Evolutionary conservation across 2,113 vertebrate species (phyloP), one percentile per base, ranked within the genome.

Genomic region (Syrrhaptes paradoxus): DNA sequence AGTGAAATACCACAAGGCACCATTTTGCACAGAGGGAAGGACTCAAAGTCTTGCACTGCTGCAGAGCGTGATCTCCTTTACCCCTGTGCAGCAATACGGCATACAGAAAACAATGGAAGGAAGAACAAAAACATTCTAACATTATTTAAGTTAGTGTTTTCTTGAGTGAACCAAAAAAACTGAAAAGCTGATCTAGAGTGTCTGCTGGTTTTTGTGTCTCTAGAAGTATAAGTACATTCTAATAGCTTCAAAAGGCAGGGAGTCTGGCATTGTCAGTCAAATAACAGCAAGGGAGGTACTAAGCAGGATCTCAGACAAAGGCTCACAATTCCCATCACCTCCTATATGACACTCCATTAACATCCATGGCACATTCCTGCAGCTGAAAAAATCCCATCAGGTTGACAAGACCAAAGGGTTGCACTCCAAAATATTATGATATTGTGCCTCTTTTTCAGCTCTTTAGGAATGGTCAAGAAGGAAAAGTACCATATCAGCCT

Each of bases 281-380:
- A 41, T 1, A 61, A 38, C 18, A 46, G 36, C 43, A 48, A 67
- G 19, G 19, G 11, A 88, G 19, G 13, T 36, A 31, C 49, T 26
- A 21, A 83, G 16, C 22, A 72, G n/a, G 4, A n/a, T 63, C 29
- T 45, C 31, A 48, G 25, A 43, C 26, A 66, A 67, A 45, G 45
- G 14, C 51, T 91, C 66, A 26, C 2, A 68, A 10, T 41, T 65
- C n/a, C 48, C 41, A 72, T 25, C 28, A 24, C 13, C 15, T 43
- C 24, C 32, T 36, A 1, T 7, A 19, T 38, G 25, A 31, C 28
- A 12, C 20, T 58, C 48, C 18, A 51, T 19, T 48, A 54, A 71
- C 4, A 88, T 8, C 32, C 29, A 76, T 0, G 0, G 22, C 54
- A 79, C 7, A 13, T 52, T 41, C 28, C 51, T 68, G 31, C 62